phyloP scores from a whole-genome alignment of 2,888 invertebrate species.

The Rhagonycha fulva region DNA sequence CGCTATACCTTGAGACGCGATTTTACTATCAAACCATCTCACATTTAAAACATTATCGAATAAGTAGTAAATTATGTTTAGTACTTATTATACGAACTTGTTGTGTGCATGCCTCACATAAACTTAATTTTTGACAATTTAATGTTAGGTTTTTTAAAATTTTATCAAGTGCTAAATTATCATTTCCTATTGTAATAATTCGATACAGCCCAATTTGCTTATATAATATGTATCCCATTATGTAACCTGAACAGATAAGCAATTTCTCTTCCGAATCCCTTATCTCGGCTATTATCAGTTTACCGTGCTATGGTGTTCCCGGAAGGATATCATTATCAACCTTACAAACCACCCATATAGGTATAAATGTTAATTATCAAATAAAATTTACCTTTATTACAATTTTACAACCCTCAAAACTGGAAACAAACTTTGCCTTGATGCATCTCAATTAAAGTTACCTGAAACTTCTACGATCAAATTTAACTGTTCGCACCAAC shows the following conservation, averaged over 20 bases:
- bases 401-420: not conserved
- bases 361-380: slow-evolving; percentile 4
- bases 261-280: slow-evolving; percentile 40
- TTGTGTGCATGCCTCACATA: not conserved
- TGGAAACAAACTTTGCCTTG: not conserved
- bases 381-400: not conserved
- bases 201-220: slow-evolving; percentile 30
- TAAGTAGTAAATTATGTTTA: not conserved
- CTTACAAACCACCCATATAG: slow-evolving; percentile 39
- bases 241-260: slow-evolving; percentile 41
- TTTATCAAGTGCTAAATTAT: slow-evolving; percentile 10
- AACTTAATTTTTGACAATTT: not conserved
- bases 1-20: slow-evolving; percentile 20
- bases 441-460: not conserved
- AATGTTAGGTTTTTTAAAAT: not conserved
- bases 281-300: slow-evolving; percentile 50
- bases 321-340: slow-evolving; percentile 51
- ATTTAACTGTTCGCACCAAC: not conserved
- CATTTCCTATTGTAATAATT: slow-evolving; percentile 11
- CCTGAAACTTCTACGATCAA: not conserved
- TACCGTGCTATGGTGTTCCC: slow-evolving; percentile 43
- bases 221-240: slow-evolving; percentile 45
- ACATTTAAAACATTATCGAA: not conserved
- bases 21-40: slow-evolving; percentile 22
- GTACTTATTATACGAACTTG: not conserved